Evolutionary conservation across 2,888 invertebrate species (phyloP).

Genomic region (Halocaridina rubra): DNA sequence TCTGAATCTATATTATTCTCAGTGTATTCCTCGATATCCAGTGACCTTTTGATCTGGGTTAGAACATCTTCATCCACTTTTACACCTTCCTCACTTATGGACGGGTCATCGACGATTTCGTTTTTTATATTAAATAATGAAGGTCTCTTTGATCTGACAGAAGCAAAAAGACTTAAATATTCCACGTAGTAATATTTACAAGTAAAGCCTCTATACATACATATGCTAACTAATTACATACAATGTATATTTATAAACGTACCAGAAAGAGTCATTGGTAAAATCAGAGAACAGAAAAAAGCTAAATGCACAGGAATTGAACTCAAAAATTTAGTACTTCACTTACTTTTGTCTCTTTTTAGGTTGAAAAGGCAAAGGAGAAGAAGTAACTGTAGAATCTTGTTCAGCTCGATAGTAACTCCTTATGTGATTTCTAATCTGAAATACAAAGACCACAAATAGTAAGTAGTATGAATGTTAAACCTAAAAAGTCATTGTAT

Average conservation of each 20-base stretch:
- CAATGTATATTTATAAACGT: no score
- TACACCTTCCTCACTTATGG: no score
- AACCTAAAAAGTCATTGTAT: no score
- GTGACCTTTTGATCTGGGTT: constrained; percentile 13
- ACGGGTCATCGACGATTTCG: constrained; percentile 23
- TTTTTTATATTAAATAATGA: no score
- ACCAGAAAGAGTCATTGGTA: no score
- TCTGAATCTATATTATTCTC: not conserved
- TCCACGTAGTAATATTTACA: no score
- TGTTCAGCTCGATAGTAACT: constrained; percentile 37
- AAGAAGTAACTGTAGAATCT: constrained; percentile 37
- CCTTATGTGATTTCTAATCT: constrained; percentile 46
- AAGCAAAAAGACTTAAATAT: no score
- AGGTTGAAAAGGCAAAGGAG: constrained; percentile 40
- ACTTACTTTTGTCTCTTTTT: constrained; percentile 39
- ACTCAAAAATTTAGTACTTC: not conserved
- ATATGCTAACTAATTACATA: no score
- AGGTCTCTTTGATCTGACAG: no score
- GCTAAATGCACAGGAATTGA: not conserved
- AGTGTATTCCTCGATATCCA: constrained; percentile 29
- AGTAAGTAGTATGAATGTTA: no score
- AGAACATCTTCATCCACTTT: constrained; percentile 34
- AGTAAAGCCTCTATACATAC: no score
- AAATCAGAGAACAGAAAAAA: no score
- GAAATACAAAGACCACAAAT: not conserved